phyloP scores from a whole-genome alignment of 2,888 invertebrate genomes.

The Vanessa cardui region DNA sequence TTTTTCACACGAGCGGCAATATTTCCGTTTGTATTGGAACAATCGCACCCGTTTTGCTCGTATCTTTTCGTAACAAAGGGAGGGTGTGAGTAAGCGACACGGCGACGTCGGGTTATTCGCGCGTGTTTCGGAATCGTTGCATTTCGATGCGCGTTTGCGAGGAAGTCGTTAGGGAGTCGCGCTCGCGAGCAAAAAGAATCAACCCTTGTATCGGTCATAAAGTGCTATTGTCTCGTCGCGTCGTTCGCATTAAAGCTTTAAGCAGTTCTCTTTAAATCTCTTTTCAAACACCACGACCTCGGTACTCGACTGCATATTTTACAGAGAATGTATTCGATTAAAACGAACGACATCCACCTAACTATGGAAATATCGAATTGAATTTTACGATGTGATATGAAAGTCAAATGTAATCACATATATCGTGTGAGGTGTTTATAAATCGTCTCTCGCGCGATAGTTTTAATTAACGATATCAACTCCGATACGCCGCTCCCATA shows the following conservation, averaged over 20 bases:
- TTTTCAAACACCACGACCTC: constrained; percentile 22
- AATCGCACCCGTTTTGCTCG: constrained; percentile 63
- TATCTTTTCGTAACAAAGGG: constrained; percentile 55
- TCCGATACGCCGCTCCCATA: constrained; percentile 30
- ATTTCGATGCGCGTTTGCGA: constrained; percentile 61
- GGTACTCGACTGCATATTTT: constrained; percentile 11
- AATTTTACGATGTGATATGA: constrained; percentile 20
- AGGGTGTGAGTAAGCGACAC: constrained; percentile 50
- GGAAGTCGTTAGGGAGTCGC: constrained; percentile 68
- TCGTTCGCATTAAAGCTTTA: constrained; percentile 32
- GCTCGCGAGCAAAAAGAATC: constrained; percentile 57
- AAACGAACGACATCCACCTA: background rate
- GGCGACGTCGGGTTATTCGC: constrained; percentile 50
- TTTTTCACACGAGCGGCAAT: constrained; percentile 62
- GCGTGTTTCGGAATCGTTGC: constrained; percentile 61
- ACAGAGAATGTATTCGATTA: constrained; percentile 8
- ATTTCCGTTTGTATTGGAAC: constrained; percentile 70
- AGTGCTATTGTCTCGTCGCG: constrained; percentile 48
- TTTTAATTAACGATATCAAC: constrained; percentile 38
- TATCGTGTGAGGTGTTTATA: constrained; percentile 29
- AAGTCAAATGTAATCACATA: constrained; percentile 28
- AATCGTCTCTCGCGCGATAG: constrained; percentile 31
- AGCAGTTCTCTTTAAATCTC: constrained; percentile 24
- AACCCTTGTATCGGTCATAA: constrained; percentile 52
- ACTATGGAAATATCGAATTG: constrained; percentile 12